Evolutionary conservation across 2,113 vertebrate species (phyloP).

Genomic region (Stictonetta naevosa): DNA sequence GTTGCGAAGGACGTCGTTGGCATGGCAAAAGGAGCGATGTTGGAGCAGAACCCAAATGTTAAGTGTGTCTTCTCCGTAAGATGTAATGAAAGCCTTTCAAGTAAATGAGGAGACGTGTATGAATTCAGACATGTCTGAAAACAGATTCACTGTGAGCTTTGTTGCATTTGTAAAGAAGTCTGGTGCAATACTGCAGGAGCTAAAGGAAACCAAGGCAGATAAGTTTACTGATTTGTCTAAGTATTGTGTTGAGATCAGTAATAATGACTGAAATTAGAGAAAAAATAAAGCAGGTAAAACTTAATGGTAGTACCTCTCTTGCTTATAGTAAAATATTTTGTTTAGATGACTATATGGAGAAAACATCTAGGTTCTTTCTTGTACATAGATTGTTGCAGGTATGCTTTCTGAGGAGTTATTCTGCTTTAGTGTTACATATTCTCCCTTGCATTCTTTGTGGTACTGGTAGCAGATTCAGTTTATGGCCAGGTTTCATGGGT

Average conservation of each 20-base stretch:
- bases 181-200: neutral
- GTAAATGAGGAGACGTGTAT: neutral
- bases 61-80: neutral
- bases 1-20: constrained; percentile 2
- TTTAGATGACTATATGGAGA: neutral
- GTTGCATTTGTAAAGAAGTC: neutral
- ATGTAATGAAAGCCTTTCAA: neutral
- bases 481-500: neutral
- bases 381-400: neutral
- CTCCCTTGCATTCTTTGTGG: neutral
- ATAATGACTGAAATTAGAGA: neutral
- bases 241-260: neutral
- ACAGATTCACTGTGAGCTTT: neutral
- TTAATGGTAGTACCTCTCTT: neutral
- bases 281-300: neutral
- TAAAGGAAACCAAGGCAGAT: neutral
- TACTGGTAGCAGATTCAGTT: neutral
- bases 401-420: neutral
- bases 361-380: neutral
- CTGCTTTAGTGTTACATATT: neutral
- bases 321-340: neutral
- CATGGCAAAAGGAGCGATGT: neutral
- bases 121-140: neutral
- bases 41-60: neutral
- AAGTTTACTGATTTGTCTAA: neutral